Percentiles rank a stretch among this genome's conserved stretches.
Conservation (phyloP, 1,140 invertebrate genomes). For the Apis cerana region DNA sequence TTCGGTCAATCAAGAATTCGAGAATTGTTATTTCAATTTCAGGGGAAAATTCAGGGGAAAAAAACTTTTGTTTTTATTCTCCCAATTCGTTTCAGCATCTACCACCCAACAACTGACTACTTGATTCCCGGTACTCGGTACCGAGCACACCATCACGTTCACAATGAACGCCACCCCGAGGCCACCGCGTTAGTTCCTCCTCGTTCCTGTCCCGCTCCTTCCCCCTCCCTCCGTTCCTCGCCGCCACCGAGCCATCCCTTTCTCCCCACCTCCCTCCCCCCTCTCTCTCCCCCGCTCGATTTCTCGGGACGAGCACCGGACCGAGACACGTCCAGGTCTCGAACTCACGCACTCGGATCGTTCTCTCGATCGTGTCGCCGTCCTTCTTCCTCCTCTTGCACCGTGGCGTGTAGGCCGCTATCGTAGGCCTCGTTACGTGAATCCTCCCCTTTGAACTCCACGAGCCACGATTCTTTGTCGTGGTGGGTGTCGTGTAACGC, state of each 20-base stretch:
- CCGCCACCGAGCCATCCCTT: constrained; percentile 1
- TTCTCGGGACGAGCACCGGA: constrained; percentile 43
- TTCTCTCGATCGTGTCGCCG: not conserved
- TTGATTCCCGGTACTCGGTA: constrained; percentile 56
- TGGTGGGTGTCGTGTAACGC: constrained; percentile 43
- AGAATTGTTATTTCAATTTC: too few species aligned
- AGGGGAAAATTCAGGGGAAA: too few species aligned
- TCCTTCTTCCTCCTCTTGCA: constrained; percentile 8
- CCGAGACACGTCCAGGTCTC: constrained; percentile 47
- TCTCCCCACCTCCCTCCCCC: constrained; percentile 21
- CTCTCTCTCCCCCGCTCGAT: constrained; percentile 37
- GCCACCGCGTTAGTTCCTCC: constrained; percentile 65
- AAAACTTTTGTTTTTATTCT: too few species aligned
- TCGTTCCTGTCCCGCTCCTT: constrained; percentile 42
- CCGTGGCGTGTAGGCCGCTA: constrained; percentile 46
- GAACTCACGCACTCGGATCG: constrained; percentile 57
- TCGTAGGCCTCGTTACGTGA: constrained; percentile 60
- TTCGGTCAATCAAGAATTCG: too few species aligned
- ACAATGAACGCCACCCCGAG: constrained; percentile 60
- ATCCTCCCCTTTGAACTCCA: constrained; percentile 54
- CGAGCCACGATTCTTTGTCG: constrained; percentile 43
- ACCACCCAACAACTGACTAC: constrained; percentile 33
- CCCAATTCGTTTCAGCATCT: not conserved
- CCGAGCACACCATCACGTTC: constrained; percentile 54
- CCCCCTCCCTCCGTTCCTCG: constrained; percentile 21